Base-by-base conservation (phyloP, 2,113 vertebrate genomes). In the Gobio gobio region DNA sequence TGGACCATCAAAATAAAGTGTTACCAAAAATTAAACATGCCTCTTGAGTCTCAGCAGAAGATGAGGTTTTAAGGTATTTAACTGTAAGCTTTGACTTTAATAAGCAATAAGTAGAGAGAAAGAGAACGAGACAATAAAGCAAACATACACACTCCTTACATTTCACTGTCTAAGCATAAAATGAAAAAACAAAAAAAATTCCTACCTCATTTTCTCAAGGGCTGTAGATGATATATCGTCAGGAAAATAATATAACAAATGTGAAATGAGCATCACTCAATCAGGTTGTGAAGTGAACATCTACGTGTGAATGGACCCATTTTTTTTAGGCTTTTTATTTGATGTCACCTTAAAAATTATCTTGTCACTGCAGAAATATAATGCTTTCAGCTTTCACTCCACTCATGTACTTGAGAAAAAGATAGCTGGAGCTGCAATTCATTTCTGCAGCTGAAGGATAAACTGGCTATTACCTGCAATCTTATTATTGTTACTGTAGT, bases 381-480 rank as follows among this genome's bases (percentile, higher is more conserved):
- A 66, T 22, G 10, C 8, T 20, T 66, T 81, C 10, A 1, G 40
- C 43, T 33, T 51, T 66, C 14, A 47, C 61, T 12, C 26, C 14
- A 26, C 40, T 63, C 3, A 26, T 20, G 78, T 47, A 10, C 58
- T 81, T 68, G 24, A 51, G n/a, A 68, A 33, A 80, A 81, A 61
- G 14, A 81, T 68, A 33, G 16, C 56, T 24, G 36, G 24, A n/a
- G 54, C 24, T 81, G 4, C 5, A 24, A 61, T 81, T 81, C 10
- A 81, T 81, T 63, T 81, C 43, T 66, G n/a, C 40, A 3, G 1
- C 43, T 66, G 40, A 81, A 66, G 78, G 78, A 68, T 81, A 81
- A 66, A 16, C 20, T 79, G 43, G 78, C 18, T 26, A 68, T 68
- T 81, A 81, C 18, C 24, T 51, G 61, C 45, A 51, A 81, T 79